Evolutionary conservation across 2,888 invertebrate species (phyloP).

Genomic region (Fragum sueziense): DNA sequence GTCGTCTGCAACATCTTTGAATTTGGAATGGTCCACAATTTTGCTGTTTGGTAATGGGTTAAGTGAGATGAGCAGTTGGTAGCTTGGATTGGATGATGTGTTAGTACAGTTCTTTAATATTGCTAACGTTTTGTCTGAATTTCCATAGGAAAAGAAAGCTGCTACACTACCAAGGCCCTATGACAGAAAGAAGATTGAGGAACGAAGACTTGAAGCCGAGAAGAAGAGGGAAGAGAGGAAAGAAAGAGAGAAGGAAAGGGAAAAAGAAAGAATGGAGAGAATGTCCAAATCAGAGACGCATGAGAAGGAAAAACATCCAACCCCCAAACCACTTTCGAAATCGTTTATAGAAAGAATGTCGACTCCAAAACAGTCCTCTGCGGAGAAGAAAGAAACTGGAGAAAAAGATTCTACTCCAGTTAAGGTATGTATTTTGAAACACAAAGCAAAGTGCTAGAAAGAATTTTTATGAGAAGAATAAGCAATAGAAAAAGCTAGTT

Average conservation of each 20-base stretch:
- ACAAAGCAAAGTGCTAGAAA: too few species aligned
- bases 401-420: slow-evolving; percentile 54
- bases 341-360: slow-evolving; percentile 60
- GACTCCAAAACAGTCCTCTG: slow-evolving; percentile 50
- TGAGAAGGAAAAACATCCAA: slow-evolving; percentile 43
- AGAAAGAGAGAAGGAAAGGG: slow-evolving; percentile 43
- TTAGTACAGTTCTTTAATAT: neutral
- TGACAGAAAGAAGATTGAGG: slow-evolving; percentile 59
- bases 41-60: too few species aligned
- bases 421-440: slow-evolving; percentile 50
- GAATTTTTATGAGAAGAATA: too few species aligned
- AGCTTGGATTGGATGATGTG: too few species aligned
- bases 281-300: slow-evolving; percentile 55
- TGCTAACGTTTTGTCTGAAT: neutral
- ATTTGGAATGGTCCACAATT: too few species aligned
- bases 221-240: slow-evolving; percentile 57
- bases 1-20: too few species aligned
- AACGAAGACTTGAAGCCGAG: slow-evolving; percentile 58
- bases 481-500: too few species aligned
- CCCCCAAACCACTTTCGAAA: slow-evolving; percentile 44
- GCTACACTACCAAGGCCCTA: slow-evolving; percentile 58
- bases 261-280: slow-evolving; percentile 28
- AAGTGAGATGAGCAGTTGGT: too few species aligned
- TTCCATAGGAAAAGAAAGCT: slow-evolving; percentile 33
- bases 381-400: slow-evolving; percentile 50